phyloP scores from a whole-genome alignment of 2,797 vertebrate species.

The Clarias laeviceps region DNA sequence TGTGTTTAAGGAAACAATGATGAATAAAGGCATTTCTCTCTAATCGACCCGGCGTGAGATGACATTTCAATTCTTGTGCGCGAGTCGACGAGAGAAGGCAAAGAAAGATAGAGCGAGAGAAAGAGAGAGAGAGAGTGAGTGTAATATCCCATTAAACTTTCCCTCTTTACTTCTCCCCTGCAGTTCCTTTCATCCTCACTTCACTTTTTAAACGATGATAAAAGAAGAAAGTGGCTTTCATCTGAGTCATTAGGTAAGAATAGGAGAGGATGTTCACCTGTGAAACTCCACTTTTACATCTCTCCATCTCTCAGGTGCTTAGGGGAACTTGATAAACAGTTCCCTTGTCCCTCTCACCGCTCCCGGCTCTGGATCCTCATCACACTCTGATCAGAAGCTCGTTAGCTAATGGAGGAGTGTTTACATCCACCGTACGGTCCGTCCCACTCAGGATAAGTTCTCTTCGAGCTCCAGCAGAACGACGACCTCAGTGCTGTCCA shows the following conservation, averaged over 20 bases:
- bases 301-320: not conserved
- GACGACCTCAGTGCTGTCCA: not conserved
- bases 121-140: not conserved
- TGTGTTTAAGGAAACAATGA: slow-evolving; percentile 25
- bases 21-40: slow-evolving; percentile 29
- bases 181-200: slow-evolving; percentile 48
- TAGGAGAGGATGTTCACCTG: not conserved
- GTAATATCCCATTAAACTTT: slow-evolving; percentile 30
- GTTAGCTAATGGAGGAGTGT: not conserved
- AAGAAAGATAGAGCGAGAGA: not conserved
- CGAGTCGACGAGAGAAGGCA: not conserved
- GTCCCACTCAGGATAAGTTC: not conserved
- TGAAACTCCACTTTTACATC: not conserved
- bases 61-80: slow-evolving; percentile 39
- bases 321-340: not conserved
- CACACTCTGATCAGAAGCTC: not conserved
- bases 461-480: not conserved
- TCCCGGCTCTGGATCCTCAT: not conserved
- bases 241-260: slow-evolving; percentile 23
- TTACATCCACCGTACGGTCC: not conserved
- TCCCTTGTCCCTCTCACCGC: too few relatives aligned
- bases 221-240: slow-evolving; percentile 29
- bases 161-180: slow-evolving; percentile 40
- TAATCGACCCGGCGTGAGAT: slow-evolving; percentile 27
- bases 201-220: slow-evolving; percentile 26